Evolutionary conservation across 2,888 invertebrate species (phyloP).

Genomic region (Epirrhoe tristata): DNA sequence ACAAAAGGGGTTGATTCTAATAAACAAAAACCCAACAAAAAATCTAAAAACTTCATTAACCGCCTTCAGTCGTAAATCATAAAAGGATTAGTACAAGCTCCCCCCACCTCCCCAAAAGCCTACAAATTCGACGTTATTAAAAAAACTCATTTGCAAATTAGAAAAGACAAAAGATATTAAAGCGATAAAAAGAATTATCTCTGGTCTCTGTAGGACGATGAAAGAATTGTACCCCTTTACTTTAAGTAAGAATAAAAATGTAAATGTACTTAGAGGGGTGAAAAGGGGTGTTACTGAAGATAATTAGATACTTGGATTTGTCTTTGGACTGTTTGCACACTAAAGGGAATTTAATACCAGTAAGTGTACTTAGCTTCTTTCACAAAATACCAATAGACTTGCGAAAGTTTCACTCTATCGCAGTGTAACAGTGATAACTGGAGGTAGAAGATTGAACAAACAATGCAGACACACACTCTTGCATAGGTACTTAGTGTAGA

Average conservation of each 20-base stretch:
- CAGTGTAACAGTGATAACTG: too few relatives aligned
- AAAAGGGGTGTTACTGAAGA: slow-evolving; percentile 32
- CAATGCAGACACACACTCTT: too few relatives aligned
- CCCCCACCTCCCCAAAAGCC: slow-evolving; percentile 42
- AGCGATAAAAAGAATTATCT: slow-evolving; percentile 82
- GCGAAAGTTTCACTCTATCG: too few relatives aligned
- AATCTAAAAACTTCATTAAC: slow-evolving; percentile 62
- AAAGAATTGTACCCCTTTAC: slow-evolving; percentile 51
- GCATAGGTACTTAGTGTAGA: too few relatives aligned
- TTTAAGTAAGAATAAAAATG: slow-evolving; percentile 43
- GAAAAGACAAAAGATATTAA: slow-evolving; percentile 82
- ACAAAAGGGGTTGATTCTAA: slow-evolving; percentile 56
- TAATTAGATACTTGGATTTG: slow-evolving; percentile 10
- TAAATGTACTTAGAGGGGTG: slow-evolving; percentile 37
- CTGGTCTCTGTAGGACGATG: slow-evolving; percentile 63
- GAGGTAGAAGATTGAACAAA: too few relatives aligned
- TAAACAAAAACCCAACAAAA: slow-evolving; percentile 56
- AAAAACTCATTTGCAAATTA: slow-evolving; percentile 85
- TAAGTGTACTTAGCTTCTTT: too few relatives aligned
- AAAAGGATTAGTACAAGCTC: slow-evolving; percentile 64
- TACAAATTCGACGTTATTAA: slow-evolving; percentile 83
- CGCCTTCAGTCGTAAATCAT: slow-evolving; percentile 72
- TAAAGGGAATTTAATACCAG: not conserved
- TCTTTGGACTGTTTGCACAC: not conserved
- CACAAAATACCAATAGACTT: too few relatives aligned